These are phyloP conservation scores for Thereva nobilitata DNA, from an alignment of 2,888 invertebrate genomes.

Conservation along the genomic window DNA sequence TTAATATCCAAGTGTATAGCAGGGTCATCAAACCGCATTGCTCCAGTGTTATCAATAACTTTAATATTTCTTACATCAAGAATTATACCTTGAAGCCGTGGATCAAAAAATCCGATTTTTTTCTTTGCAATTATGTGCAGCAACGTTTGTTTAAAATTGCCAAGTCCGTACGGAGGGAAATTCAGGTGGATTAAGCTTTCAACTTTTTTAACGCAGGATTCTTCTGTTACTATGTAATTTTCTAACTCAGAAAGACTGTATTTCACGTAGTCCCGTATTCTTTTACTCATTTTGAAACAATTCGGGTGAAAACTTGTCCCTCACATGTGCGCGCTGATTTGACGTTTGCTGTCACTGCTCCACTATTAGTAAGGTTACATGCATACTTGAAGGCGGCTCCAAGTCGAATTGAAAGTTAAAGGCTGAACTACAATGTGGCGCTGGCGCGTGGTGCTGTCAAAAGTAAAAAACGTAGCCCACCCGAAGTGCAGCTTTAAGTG, in stretches of 20 bases:
- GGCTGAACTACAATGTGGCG: too few relatives aligned
- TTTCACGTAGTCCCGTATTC: constrained; percentile 53
- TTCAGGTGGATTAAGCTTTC: constrained; percentile 60
- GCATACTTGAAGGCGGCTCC: too few relatives aligned
- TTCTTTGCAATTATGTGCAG: constrained; percentile 56
- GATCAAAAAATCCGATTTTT: constrained; percentile 61
- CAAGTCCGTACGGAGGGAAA: constrained; percentile 62
- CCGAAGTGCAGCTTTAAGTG: too few relatives aligned
- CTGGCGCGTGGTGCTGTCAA: too few relatives aligned
- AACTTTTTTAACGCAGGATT: constrained; percentile 60
- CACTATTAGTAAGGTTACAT: too few relatives aligned
- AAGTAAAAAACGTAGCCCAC: too few relatives aligned
- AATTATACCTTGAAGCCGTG: constrained; percentile 63
- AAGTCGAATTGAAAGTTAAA: too few relatives aligned
- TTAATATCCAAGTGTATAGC: constrained; percentile 64
- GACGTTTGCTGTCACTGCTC: too few relatives aligned
- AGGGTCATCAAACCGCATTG: constrained; percentile 61
- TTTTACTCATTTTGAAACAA: constrained; percentile 50
- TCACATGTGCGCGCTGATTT: too few relatives aligned
- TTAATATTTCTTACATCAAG: constrained; percentile 66
- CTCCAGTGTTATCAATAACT: constrained; percentile 59
- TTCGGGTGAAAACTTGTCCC: background rate
- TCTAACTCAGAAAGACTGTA: constrained; percentile 59
- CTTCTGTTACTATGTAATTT: constrained; percentile 58
- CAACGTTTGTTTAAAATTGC: constrained; percentile 59